These are phyloP conservation scores for Trachelus tabidus DNA, from an alignment of 2,888 invertebrate species.

Conservation along the genomic window DNA sequence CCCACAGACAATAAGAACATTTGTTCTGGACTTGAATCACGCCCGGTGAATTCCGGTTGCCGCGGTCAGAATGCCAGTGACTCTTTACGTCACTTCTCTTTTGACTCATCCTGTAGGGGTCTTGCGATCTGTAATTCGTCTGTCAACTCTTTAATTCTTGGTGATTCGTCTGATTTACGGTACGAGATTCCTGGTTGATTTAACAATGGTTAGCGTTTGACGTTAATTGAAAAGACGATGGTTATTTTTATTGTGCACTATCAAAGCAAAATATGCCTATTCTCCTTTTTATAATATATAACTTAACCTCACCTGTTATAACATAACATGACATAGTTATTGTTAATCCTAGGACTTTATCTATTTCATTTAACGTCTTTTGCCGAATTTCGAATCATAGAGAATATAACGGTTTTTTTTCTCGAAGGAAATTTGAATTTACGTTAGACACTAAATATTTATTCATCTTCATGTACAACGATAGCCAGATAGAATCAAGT, in stretches of 20 bases:
- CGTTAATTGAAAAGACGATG: background rate
- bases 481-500: background rate
- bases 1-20: background rate
- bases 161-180: background rate
- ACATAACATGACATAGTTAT: background rate
- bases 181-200: background rate
- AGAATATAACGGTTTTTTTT: background rate
- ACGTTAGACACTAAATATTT: background rate
- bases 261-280: background rate
- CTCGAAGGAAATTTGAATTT: background rate
- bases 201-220: background rate
- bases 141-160: background rate
- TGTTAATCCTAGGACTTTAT: no score
- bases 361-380: background rate
- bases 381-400: background rate
- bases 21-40: background rate
- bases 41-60: background rate
- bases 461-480: background rate
- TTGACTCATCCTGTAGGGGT: background rate
- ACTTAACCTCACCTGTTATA: background rate
- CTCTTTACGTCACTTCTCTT: background rate
- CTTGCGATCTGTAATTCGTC: background rate
- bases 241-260: background rate
- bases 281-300: background rate
- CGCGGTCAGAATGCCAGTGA: background rate